A percentile compares a stretch with the other conserved stretches of the same genome.
These are phyloP conservation scores for Lasioglossum malachurum DNA, from an alignment of 2,888 invertebrate genomes.

Conservation along the genomic window DNA sequence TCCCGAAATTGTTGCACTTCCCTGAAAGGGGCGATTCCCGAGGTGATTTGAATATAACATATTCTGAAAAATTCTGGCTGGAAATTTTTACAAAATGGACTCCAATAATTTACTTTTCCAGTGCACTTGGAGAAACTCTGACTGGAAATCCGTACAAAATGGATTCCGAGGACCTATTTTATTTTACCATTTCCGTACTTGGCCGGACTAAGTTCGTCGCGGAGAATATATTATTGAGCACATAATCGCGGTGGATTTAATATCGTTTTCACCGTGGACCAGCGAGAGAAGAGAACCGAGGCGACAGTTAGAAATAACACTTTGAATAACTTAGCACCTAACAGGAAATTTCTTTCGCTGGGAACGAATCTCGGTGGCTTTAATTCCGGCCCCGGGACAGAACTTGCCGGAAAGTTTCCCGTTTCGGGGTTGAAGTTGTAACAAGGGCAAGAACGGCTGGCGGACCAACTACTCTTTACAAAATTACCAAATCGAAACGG, in stretches of 20 bases:
- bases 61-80: neutral
- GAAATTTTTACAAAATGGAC: neutral
- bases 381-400: neutral
- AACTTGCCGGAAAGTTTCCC: constrained; percentile 27
- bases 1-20: too few relatives aligned
- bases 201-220: neutral
- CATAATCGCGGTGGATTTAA: neutral
- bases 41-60: too few relatives aligned
- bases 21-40: too few relatives aligned
- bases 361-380: constrained; percentile 17
- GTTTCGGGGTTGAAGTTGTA: neutral
- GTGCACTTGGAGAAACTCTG: neutral
- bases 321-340: constrained; percentile 21
- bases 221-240: neutral
- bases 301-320: constrained; percentile 8
- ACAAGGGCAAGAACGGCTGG: neutral
- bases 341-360: constrained; percentile 31
- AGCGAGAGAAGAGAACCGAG: neutral
- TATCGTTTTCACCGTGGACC: neutral
- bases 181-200: neutral
- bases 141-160: neutral
- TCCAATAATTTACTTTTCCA: neutral
- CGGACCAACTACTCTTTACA: neutral
- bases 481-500: constrained; percentile 27
- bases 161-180: neutral